A percentile compares a stretch with the other conserved stretches of the same genome.
phyloP scores from a whole-genome alignment of 2,113 vertebrate species.

The Myotis brandtii region DNA sequence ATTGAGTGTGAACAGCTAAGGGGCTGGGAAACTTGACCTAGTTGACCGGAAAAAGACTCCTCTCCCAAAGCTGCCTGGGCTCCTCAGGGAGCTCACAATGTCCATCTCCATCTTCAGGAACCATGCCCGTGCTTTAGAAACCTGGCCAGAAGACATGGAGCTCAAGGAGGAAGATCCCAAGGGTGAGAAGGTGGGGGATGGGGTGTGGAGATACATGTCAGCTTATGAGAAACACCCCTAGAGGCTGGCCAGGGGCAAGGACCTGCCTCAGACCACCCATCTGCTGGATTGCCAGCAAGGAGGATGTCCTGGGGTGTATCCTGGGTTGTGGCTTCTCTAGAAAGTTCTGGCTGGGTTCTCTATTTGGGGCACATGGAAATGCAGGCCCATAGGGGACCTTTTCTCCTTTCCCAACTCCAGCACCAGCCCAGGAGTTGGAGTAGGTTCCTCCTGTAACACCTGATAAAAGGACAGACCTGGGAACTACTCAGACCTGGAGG shows the following conservation, averaged over 20 bases:
- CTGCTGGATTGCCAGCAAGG: background rate
- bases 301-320: background rate
- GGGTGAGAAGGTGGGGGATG: background rate
- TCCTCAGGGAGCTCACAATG: background rate
- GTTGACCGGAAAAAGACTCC: no score
- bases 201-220: background rate
- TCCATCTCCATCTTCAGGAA: background rate
- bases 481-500: background rate
- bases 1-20: background rate
- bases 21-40: background rate
- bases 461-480: background rate
- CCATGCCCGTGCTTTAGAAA: background rate
- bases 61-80: background rate
- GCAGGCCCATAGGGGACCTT: background rate
- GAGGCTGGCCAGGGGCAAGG: background rate
- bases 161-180: background rate
- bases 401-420: background rate
- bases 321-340: background rate
- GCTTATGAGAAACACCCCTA: background rate
- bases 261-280: background rate
- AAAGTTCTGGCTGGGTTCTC: background rate
- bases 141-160: background rate
- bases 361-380: background rate
- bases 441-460: background rate
- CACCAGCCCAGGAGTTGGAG: background rate